Evolutionary conservation across 2,797 vertebrate genomes (phyloP), one percentile per base, ranked within the genome.

Genomic region (Gambelia wislizenii): DNA sequence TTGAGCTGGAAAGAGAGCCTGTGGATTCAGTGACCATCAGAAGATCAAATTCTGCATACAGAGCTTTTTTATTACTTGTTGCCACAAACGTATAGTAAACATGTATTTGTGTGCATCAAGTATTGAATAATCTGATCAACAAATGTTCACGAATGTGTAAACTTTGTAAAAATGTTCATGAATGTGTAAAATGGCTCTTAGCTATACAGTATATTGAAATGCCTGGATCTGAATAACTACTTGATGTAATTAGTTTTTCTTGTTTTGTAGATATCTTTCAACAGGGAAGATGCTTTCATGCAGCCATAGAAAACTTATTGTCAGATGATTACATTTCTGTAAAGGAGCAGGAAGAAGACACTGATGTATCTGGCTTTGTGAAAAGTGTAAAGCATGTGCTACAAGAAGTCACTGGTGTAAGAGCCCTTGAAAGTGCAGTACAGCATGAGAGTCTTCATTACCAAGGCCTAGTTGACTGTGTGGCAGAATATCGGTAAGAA

Each of bases 401-500:
- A 92, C 93, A 97, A 89, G 98, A 99, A 0, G 90, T 99, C 90
- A 94, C 92, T 0, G 97, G 96, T 84, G 98, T 98, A 83, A 97
- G 96, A 94, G 98, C 98, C 22, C 97, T 98, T 42, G 99, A 99
- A 94, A 99, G 98, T 56, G 98, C 97, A 0, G 98, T 99, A 79
- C 97, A 97, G 0, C 99, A 99, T 1, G 90, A 96, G 64, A 86
- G 92, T 2, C 96, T 99, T n/a, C 96, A 97, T 84, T 99, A 99
- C 70, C 87, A 96, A 89, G 99, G 99, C 56, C 94, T 99, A 89
- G 97, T 98, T 6, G 99, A 99, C 93, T 99, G 99, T 7, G 98
- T 99, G 47, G 98, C 99, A 85, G 95, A 97, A 54, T 99, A 98
- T 96, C 98, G 97, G 99, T 99, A 96, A 97, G 96, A n/a, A n/a